Evolutionary conservation across 2,113 vertebrate species (phyloP).

Genomic region (Naja naja): DNA sequence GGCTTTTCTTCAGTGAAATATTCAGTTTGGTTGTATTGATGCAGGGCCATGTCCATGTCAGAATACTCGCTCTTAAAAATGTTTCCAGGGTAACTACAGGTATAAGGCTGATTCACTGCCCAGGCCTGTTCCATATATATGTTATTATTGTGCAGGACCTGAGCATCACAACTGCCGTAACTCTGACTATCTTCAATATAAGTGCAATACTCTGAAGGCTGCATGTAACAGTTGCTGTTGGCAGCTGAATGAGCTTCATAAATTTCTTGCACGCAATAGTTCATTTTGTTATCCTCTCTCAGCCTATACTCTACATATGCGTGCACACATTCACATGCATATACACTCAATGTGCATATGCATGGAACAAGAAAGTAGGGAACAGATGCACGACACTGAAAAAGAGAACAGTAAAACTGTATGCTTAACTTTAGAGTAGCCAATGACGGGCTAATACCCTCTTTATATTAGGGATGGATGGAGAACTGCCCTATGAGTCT

Average conservation of each 20-base stretch:
- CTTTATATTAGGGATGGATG: conserved; percentile 71
- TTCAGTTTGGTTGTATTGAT: conserved; percentile 86
- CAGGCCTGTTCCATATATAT: conserved; percentile 92
- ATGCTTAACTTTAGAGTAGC: conserved; percentile 65
- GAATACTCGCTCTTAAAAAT: conserved; percentile 88
- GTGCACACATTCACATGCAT: conserved; percentile 57
- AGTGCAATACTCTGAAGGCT: conserved; percentile 83
- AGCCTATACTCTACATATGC: conserved; percentile 71
- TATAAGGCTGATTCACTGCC: conserved; percentile 84
- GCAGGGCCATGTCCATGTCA: conserved; percentile 86
- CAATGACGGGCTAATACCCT: conserved; percentile 68
- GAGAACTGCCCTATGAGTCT: conserved; percentile 69
- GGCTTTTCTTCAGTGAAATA: conserved; percentile 86
- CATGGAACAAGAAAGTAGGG: conserved; percentile 58
- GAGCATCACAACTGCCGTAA: conserved; percentile 80
- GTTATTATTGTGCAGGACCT: conserved; percentile 83
- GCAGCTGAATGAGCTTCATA: conserved; percentile 83
- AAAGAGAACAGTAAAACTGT: conserved; percentile 62
- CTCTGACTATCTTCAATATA: conserved; percentile 82
- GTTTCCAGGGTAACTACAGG: conserved; percentile 82
- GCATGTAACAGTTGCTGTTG: conserved; percentile 76
- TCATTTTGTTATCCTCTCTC: conserved; percentile 79
- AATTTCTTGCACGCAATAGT: conserved; percentile 87
- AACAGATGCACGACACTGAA: conserved; percentile 71
- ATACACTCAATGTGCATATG: conserved; percentile 65